phyloP scores from a whole-genome alignment of 2,113 vertebrate genomes.

The Potamarius usumacintae region DNA sequence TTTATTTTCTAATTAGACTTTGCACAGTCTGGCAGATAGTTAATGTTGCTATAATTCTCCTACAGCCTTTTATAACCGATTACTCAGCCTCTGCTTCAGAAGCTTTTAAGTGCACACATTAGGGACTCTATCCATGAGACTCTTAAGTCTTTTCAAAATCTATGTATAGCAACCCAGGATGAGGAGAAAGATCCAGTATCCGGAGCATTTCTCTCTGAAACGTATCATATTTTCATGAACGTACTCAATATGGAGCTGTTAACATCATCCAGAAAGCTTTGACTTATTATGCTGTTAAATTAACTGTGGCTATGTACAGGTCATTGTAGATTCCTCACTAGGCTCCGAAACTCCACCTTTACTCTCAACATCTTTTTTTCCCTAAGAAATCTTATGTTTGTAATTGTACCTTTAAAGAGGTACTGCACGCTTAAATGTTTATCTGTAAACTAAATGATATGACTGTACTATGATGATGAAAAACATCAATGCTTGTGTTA shows the following conservation, averaged over 20 bases:
- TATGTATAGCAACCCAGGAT: neutral
- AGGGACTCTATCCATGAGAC: slow-evolving; percentile 2
- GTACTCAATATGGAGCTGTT: neutral
- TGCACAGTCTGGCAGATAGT: slow-evolving; percentile 18
- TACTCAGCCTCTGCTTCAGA: slow-evolving; percentile 5
- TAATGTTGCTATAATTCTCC: slow-evolving; percentile 22
- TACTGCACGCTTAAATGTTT: too few species aligned
- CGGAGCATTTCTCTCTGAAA: neutral
- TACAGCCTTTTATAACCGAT: neutral
- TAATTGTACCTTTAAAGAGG: too few species aligned
- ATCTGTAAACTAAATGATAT: too few species aligned
- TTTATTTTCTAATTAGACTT: slow-evolving; percentile 25
- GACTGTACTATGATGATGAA: too few species aligned
- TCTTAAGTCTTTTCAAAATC: neutral
- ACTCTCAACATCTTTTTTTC: neutral
- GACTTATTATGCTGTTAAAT: neutral
- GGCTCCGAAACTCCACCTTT: neutral
- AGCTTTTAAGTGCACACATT: neutral
- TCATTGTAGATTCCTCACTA: neutral
- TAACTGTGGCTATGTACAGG: neutral
- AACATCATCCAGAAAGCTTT: neutral
- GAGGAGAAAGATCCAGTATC: neutral
- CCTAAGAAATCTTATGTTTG: too few species aligned
- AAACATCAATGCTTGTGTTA: too few species aligned
- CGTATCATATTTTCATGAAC: neutral